phyloP scores from a whole-genome alignment of 2,113 vertebrate genomes.

The Lampris incognitus region DNA sequence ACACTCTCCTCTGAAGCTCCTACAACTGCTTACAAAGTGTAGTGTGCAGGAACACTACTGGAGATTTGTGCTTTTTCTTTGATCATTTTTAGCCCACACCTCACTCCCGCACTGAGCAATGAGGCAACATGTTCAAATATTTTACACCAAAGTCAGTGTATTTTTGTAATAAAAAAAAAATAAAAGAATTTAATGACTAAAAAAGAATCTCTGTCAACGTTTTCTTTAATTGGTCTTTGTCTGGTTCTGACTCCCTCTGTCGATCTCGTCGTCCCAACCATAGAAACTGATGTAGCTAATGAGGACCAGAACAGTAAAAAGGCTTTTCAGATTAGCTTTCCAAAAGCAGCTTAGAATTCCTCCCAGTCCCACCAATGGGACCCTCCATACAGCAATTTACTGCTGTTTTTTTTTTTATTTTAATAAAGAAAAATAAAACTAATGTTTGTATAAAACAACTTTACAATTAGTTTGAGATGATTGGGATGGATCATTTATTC shows the following conservation, averaged over 20 bases:
- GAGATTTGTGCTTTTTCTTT: neutral
- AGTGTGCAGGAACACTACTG: neutral
- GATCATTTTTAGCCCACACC: no score
- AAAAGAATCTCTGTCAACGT: neutral
- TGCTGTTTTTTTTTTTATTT: no score
- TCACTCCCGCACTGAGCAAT: neutral
- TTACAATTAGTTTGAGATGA: neutral
- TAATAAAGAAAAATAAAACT: neutral
- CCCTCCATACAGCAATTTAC: neutral
- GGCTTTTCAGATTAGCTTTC: slow-evolving; percentile 48
- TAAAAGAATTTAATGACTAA: no score
- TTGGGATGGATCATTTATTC: no score
- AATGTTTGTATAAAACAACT: neutral
- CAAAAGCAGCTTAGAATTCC: slow-evolving; percentile 36
- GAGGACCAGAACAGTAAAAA: slow-evolving; percentile 13
- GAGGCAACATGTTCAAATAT: neutral
- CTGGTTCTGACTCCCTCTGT: neutral
- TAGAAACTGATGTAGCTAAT: slow-evolving; percentile 39
- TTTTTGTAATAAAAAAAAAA: neutral
- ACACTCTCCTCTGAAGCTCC: neutral
- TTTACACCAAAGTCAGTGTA: slow-evolving; percentile 4
- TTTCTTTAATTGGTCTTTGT: neutral
- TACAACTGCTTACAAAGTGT: neutral
- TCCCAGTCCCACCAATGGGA: slow-evolving; percentile 2
- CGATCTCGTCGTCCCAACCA: neutral